Conservation (phyloP, 2,113 vertebrate species). For the Formicarius rufipectus region DNA sequence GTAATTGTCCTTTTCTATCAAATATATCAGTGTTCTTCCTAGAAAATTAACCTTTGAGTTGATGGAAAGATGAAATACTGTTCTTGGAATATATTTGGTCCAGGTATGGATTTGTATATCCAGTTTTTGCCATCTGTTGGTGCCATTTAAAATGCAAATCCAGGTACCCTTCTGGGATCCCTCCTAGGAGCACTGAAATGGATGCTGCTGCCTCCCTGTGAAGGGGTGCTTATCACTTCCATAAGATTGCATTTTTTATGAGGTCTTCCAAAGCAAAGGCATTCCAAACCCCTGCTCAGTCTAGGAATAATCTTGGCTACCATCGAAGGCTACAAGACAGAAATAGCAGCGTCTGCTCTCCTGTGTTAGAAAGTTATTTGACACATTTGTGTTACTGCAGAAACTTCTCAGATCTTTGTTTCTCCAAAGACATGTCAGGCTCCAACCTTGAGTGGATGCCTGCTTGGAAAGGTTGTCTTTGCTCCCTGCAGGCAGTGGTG, state of each 20-base stretch:
- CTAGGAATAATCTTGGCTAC: neutral
- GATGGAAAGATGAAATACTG: neutral
- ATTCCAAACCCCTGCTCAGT: neutral
- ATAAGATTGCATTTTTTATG: neutral
- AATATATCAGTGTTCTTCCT: neutral
- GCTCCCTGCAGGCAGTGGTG: neutral
- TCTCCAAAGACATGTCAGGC: neutral
- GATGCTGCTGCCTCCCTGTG: neutral
- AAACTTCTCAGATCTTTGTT: conserved; percentile 18
- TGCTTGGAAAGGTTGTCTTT: neutral
- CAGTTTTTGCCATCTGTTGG: neutral
- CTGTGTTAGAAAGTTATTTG: neutral
- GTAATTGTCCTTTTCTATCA: neutral
- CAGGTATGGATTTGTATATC: neutral
- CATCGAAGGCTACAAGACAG: neutral
- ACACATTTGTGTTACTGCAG: neutral
- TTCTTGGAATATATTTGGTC: neutral
- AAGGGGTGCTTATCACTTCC: neutral
- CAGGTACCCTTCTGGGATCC: neutral
- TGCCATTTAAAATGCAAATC: neutral
- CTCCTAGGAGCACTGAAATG: neutral
- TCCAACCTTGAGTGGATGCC: neutral
- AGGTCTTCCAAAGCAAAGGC: neutral
- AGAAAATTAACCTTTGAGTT: neutral
- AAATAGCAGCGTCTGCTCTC: neutral